Evolutionary conservation across 2,888 invertebrate species (phyloP).

Genomic region (Octodonta nipae): DNA sequence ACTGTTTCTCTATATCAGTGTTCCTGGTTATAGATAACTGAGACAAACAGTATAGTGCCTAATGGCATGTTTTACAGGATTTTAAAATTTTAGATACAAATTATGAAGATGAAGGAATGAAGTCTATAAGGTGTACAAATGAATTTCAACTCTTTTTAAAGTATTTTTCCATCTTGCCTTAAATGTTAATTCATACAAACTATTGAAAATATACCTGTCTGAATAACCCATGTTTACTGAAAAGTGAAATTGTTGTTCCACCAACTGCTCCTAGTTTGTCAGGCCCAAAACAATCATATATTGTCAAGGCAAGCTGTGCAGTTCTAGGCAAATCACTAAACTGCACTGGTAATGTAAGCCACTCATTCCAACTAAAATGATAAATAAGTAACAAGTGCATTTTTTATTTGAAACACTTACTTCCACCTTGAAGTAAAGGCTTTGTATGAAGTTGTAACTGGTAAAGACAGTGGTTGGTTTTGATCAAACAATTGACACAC

Average conservation of each 20-base stretch:
- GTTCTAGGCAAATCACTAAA: conserved; percentile 84
- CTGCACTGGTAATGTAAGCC: conserved; percentile 80
- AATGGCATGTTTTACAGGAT: too few species aligned
- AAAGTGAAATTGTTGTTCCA: conserved; percentile 82
- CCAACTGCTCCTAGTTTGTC: conserved; percentile 75
- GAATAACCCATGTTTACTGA: conserved; percentile 87
- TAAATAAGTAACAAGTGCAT: neutral
- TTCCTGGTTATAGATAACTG: too few species aligned
- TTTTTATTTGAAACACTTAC: conserved; percentile 35
- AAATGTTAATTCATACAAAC: too few species aligned
- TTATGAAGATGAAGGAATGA: too few species aligned
- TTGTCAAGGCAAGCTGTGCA: conserved; percentile 72
- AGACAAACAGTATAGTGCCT: too few species aligned
- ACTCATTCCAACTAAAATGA: conserved; percentile 89
- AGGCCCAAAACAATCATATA: conserved; percentile 84
- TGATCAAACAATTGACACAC: conserved; percentile 74
- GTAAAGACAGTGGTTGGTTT: conserved; percentile 67
- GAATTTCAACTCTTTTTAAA: too few species aligned
- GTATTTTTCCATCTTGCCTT: too few species aligned
- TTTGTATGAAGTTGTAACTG: conserved; percentile 82
- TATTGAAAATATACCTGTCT: conserved; percentile 59
- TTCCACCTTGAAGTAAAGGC: conserved; percentile 86
- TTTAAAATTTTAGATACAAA: too few species aligned
- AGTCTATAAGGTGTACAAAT: too few species aligned
- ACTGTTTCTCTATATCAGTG: too few species aligned